Conservation (phyloP, 37 sponge, comb jelly and placozoan genomes). For the Cliona cf. orientalis region DNA sequence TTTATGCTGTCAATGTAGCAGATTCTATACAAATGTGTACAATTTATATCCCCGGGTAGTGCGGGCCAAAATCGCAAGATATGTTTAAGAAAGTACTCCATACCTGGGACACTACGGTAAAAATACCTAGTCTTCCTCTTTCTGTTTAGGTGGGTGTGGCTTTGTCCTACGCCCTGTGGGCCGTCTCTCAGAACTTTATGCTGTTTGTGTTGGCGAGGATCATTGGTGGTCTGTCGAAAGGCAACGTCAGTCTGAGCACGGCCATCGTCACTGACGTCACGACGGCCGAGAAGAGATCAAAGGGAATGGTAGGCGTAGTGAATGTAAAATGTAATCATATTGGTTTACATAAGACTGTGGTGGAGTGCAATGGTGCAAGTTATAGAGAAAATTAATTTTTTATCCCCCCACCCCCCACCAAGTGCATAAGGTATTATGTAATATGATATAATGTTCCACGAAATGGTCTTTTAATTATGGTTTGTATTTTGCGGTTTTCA, state of each 20-base stretch:
- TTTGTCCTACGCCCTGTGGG: slow-evolving; percentile 85
- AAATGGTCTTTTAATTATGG: too few species aligned
- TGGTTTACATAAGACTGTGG: not conserved
- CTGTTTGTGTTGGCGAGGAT: slow-evolving; percentile 84
- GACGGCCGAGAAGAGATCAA: slow-evolving; percentile 55
- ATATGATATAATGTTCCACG: too few species aligned
- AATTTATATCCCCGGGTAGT: too few species aligned
- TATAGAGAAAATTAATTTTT: not conserved
- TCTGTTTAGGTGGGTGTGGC: slow-evolving; percentile 67
- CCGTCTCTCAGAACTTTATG: slow-evolving; percentile 77
- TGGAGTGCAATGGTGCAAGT: not conserved
- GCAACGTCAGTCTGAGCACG: slow-evolving; percentile 84
- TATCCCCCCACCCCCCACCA: not conserved
- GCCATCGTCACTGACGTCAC: slow-evolving; percentile 90
- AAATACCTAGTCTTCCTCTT: not conserved
- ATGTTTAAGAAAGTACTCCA: not conserved
- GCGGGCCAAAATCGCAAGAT: too few species aligned
- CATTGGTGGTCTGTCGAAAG: slow-evolving; percentile 82
- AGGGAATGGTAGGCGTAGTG: slow-evolving; percentile 79
- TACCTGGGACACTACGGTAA: too few species aligned
- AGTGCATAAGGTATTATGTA: too few species aligned
- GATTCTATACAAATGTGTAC: too few species aligned
- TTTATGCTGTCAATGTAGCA: too few species aligned
- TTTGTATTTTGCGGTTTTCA: too few species aligned
- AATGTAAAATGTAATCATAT: too few species aligned